phyloP scores from a whole-genome alignment of 2,113 vertebrate species.

The Hystrix brachyura region DNA sequence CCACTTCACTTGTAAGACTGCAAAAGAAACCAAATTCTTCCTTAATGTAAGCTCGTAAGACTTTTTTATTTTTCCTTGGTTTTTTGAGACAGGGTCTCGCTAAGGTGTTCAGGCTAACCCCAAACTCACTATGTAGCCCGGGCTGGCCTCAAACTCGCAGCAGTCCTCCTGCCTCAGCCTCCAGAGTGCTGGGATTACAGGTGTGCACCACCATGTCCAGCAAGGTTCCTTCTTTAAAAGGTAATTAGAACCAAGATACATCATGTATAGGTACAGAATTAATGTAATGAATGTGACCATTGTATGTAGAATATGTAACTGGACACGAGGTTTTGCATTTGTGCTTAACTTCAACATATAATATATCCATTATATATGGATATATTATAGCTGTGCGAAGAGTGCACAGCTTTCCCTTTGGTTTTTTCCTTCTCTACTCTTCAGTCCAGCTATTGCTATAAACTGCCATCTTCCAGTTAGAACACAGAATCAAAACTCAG shows the following conservation, averaged over 20 bases:
- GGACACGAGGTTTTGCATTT: background rate
- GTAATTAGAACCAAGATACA: no score
- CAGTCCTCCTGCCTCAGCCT: background rate
- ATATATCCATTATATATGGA: background rate
- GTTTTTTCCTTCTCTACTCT: background rate
- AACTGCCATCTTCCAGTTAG: background rate
- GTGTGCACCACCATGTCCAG: background rate
- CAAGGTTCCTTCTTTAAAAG: background rate
- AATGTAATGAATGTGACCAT: no score
- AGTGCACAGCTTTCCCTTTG: background rate
- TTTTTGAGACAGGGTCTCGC: background rate
- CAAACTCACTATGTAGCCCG: background rate
- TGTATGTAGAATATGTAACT: no score
- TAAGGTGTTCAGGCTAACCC: background rate
- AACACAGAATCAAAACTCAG: conserved; percentile 5
- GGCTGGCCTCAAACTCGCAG: background rate
- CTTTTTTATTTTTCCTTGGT: background rate
- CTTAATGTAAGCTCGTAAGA: background rate
- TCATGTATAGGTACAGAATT: no score
- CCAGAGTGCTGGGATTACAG: background rate
- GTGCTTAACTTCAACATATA: background rate
- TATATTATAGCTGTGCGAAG: background rate
- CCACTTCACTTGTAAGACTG: background rate
- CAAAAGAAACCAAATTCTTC: background rate
- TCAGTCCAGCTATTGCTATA: background rate